Conservation (phyloP, 2,888 invertebrate genomes). For the Nymphalis polychloros region DNA sequence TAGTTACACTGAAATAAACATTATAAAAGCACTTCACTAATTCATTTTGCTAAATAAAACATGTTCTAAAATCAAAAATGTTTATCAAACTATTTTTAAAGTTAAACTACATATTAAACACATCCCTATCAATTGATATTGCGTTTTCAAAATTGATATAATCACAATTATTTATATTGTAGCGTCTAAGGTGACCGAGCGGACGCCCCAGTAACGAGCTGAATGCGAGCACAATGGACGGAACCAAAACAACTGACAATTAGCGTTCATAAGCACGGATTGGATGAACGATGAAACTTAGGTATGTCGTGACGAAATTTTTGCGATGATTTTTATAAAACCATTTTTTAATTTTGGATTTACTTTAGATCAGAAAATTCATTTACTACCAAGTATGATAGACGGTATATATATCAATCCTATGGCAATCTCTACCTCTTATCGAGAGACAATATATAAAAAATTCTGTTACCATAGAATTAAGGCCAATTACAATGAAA, state of each 20-base stretch:
- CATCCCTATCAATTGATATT: background rate
- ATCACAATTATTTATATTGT: background rate
- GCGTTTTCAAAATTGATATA: background rate
- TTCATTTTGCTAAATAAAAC: background rate
- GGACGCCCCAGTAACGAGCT: constrained; percentile 48
- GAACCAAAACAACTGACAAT: constrained; percentile 65
- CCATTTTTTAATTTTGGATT: background rate
- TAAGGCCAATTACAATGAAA: constrained; percentile 10
- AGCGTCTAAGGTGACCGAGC: constrained; percentile 23
- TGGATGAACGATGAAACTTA: constrained; percentile 44
- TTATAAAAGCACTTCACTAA: constrained; percentile 1
- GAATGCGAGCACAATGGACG: constrained; percentile 57
- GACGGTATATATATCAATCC: background rate
- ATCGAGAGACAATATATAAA: background rate
- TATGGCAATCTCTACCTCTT: background rate
- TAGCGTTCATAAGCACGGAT: constrained; percentile 43
- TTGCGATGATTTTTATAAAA: background rate
- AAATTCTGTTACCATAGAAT: background rate
- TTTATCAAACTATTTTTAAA: background rate
- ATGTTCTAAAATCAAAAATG: too few relatives aligned
- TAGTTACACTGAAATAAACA: too few relatives aligned
- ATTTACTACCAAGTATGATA: background rate
- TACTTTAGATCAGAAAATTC: background rate
- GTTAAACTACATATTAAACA: background rate
- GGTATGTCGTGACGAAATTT: constrained; percentile 19